These are phyloP conservation scores for Sinopyrophorus schimmeli DNA, from an alignment of 2,888 invertebrate species.

Conservation along the genomic window DNA sequence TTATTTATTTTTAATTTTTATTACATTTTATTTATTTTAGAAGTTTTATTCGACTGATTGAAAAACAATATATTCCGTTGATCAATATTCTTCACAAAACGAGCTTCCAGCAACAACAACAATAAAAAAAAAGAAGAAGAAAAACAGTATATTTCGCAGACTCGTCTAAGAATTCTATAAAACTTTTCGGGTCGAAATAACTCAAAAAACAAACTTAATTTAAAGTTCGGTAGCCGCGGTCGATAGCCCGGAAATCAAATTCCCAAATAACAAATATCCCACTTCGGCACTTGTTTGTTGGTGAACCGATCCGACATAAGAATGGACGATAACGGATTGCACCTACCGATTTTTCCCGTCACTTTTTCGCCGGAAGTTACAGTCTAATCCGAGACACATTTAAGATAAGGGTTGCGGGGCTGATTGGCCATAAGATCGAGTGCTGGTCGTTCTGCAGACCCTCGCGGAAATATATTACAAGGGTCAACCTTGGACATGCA, in stretches of 20 bases:
- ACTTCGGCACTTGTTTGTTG: slow-evolving; percentile 52
- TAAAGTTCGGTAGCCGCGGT: slow-evolving; percentile 34
- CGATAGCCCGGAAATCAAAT: slow-evolving; percentile 42
- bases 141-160: too few relatives aligned
- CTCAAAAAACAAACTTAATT: slow-evolving; percentile 34
- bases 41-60: too few relatives aligned
- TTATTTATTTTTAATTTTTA: too few relatives aligned
- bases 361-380: slow-evolving; percentile 37
- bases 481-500: slow-evolving; percentile 26
- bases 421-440: slow-evolving; percentile 51
- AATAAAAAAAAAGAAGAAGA: too few relatives aligned
- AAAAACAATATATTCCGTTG: too few relatives aligned
- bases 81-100: too few relatives aligned
- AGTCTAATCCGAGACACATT: slow-evolving; percentile 40
- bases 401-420: slow-evolving; percentile 45
- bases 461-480: slow-evolving; percentile 48
- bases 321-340: slow-evolving; percentile 41
- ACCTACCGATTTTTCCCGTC: slow-evolving; percentile 5
- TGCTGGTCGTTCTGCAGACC: slow-evolving; percentile 49
- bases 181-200: neutral
- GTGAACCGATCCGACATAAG: slow-evolving; percentile 43
- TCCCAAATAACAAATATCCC: slow-evolving; percentile 53
- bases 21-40: too few relatives aligned
- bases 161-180: too few relatives aligned
- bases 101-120: too few relatives aligned